phyloP scores from a whole-genome alignment of 2,113 vertebrate genomes.

The Polyodon spathula region DNA sequence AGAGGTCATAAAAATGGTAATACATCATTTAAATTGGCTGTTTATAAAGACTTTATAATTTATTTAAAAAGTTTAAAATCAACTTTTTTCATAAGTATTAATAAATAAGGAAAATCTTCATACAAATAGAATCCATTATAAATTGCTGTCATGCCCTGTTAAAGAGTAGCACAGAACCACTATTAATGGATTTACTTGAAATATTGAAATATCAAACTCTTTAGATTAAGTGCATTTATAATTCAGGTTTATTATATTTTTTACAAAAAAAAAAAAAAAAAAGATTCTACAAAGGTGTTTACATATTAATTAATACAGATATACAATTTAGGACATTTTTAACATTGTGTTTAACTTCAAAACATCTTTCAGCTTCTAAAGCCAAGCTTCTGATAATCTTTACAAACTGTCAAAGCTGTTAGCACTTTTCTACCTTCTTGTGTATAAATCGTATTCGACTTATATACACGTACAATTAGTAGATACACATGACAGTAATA shows the following conservation, averaged over 20 bases:
- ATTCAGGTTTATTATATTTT: no score
- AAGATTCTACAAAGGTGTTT: background rate
- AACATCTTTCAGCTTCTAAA: background rate
- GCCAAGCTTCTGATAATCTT: background rate
- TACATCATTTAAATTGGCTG: background rate
- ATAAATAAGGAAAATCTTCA: slow-evolving; percentile 9
- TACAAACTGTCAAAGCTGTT: background rate
- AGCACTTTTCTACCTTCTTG: background rate
- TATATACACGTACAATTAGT: no score
- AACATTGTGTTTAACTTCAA: background rate
- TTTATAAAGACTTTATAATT: slow-evolving; percentile 8
- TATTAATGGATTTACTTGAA: slow-evolving; percentile 7
- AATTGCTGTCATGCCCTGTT: no score
- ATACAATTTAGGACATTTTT: background rate
- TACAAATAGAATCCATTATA: background rate
- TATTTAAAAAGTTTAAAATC: slow-evolving; percentile 6
- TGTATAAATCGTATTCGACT: no score
- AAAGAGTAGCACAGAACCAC: no score
- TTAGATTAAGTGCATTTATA: no score
- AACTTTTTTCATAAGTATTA: slow-evolving; percentile 5
- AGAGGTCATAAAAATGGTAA: slow-evolving; percentile 18
- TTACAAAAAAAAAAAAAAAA: no score
- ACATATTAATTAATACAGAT: background rate
- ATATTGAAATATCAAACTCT: slow-evolving; percentile 15
- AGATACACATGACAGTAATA: no score